These are phyloP conservation scores for Arge pagana DNA, from an alignment of 2,888 invertebrate genomes.

Conservation along the genomic window DNA sequence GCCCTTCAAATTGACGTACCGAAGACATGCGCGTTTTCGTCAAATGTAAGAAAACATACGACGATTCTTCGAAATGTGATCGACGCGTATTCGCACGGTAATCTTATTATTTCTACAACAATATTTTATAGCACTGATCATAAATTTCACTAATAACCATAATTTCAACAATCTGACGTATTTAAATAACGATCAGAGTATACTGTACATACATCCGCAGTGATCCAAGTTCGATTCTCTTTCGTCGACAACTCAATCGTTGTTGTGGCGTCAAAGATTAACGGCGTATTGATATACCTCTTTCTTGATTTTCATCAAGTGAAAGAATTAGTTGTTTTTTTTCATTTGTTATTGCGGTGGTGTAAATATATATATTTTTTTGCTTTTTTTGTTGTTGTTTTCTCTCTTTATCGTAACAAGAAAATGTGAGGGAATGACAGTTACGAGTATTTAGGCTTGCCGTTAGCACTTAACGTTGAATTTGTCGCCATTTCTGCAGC, in stretches of 20 bases:
- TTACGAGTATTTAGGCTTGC: slow-evolving; percentile 70
- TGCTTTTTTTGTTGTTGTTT: slow-evolving; percentile 32
- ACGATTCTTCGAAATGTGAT: too few species aligned
- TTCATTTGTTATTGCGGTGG: slow-evolving; percentile 37
- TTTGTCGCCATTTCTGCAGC: slow-evolving; percentile 73
- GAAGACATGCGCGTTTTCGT: too few species aligned
- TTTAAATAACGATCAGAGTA: slow-evolving; percentile 51
- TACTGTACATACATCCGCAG: slow-evolving; percentile 51
- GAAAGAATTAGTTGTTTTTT: too few species aligned
- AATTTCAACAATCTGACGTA: slow-evolving; percentile 51
- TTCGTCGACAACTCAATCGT: slow-evolving; percentile 1
- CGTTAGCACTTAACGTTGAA: slow-evolving; percentile 61
- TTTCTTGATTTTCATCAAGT: slow-evolving; percentile 4
- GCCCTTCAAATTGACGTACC: too few species aligned
- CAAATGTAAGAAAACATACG: too few species aligned
- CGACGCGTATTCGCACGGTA: too few species aligned
- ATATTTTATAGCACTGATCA: slow-evolving; percentile 42
- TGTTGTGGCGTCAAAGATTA: slow-evolving; percentile 1
- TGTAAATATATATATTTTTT: slow-evolving; percentile 30
- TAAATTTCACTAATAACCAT: slow-evolving; percentile 43
- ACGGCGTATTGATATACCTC: slow-evolving; percentile 5
- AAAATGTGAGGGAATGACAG: slow-evolving; percentile 42
- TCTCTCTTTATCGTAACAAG: slow-evolving; percentile 24
- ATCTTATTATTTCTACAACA: slow-evolving; percentile 50
- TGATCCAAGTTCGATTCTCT: slow-evolving; percentile 16